Percentiles rank a stretch among this genome's conserved stretches.
phyloP scores from a whole-genome alignment of 2,888 invertebrate genomes.

The Heterodera filipjevi region DNA sequence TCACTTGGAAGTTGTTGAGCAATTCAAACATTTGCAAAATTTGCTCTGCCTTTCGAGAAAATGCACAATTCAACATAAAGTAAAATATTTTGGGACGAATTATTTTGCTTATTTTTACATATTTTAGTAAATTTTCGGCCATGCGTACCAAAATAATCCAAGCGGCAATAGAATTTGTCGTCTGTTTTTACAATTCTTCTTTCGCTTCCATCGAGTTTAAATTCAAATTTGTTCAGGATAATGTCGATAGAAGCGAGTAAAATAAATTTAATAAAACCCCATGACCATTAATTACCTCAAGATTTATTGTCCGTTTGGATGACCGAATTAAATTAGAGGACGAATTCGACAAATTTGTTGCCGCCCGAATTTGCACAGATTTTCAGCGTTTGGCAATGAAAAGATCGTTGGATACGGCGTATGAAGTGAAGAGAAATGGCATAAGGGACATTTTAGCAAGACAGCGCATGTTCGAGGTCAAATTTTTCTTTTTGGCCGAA shows the following conservation, averaged over 20 bases:
- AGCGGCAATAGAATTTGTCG: slow-evolving; percentile 16
- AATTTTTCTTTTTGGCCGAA: too few relatives aligned
- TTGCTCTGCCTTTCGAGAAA: not conserved
- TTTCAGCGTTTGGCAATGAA: slow-evolving; percentile 16
- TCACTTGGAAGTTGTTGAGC: not conserved
- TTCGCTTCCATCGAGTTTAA: not conserved
- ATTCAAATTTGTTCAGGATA: slow-evolving; percentile 10
- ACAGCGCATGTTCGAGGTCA: slow-evolving; percentile 31
- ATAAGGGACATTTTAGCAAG: slow-evolving; percentile 28
- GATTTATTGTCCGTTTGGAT: slow-evolving; percentile 36
- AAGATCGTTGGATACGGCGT: slow-evolving; percentile 29
- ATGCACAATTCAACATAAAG: not conserved
- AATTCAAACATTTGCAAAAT: not conserved
- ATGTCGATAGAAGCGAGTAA: slow-evolving; percentile 3
- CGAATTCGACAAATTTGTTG: slow-evolving; percentile 30
- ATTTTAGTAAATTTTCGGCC: slow-evolving; percentile 17
- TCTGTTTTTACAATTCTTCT: slow-evolving; percentile 10
- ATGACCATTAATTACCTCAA: not conserved
- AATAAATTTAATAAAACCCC: not conserved
- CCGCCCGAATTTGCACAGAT: slow-evolving; percentile 29
- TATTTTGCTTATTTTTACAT: not conserved
- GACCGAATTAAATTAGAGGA: slow-evolving; percentile 31
- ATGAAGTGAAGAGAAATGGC: slow-evolving; percentile 26
- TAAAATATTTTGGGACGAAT: too few relatives aligned
- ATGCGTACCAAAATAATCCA: not conserved